Conservation (phyloP, 2,888 invertebrate species). For the Linyphia triangularis region DNA sequence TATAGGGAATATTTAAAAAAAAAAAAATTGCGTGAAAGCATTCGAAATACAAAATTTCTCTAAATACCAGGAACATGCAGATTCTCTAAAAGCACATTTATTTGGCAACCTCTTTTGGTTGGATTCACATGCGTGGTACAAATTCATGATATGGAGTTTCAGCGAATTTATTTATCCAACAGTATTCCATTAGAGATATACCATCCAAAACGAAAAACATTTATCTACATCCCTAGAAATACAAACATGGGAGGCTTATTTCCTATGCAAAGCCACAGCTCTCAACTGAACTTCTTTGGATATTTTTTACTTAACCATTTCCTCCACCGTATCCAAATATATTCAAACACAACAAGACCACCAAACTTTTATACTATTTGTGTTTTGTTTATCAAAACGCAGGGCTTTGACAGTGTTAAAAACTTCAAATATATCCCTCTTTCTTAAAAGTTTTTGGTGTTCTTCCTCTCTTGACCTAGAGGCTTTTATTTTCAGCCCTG, state of each 20-base stretch:
- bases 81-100: no score
- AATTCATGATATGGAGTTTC: not conserved
- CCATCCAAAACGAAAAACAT: not conserved
- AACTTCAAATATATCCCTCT: slow-evolving; percentile 40
- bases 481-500: slow-evolving; percentile 40
- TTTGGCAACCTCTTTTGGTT: no score
- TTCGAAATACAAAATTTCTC: no score
- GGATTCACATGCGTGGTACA: not conserved
- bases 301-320: not conserved
- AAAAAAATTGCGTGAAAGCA: no score
- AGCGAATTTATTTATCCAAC: slow-evolving; percentile 4
- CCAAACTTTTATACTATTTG: not conserved
- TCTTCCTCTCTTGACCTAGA: slow-evolving; percentile 36
- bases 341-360: slow-evolving; percentile 38
- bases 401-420: slow-evolving; percentile 22
- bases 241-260: slow-evolving; percentile 28
- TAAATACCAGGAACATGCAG: no score
- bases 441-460: slow-evolving; percentile 32
- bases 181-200: not conserved
- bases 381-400: not conserved
- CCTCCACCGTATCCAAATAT: slow-evolving; percentile 1
- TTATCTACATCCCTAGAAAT: not conserved
- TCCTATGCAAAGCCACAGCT: slow-evolving; percentile 40
- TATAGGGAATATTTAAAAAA: no score
- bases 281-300: slow-evolving; percentile 26